These are phyloP conservation scores for Aurelia aurita DNA, from an alignment of 30 jellyfish, hydroid and myxozoan species.

Conservation along the genomic window DNA sequence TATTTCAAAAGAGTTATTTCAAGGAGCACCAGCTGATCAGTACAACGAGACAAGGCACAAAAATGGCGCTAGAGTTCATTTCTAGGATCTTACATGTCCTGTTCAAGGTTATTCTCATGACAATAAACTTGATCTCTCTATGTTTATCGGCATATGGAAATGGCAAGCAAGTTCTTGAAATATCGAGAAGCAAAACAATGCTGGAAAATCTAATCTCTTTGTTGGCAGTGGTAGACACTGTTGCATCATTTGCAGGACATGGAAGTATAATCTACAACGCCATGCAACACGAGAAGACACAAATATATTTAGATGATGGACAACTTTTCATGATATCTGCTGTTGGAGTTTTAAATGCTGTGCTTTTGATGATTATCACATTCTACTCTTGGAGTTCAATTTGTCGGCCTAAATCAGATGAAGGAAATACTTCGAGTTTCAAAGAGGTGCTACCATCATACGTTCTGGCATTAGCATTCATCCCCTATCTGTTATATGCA, in stretches of 20 bases:
- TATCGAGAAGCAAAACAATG: not conserved
- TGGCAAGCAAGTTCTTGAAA: not conserved
- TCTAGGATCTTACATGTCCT: not conserved
- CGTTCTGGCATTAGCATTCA: not conserved
- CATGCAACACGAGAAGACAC: not conserved
- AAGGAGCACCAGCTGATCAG: no score
- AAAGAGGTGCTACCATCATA: no score
- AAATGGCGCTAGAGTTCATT: no score
- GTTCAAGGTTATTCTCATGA: not conserved
- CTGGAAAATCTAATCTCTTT: constrained; percentile 13
- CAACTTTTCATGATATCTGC: not conserved
- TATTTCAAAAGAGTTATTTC: no score
- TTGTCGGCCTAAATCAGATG: no score
- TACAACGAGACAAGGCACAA: no score
- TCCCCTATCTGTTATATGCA: not conserved
- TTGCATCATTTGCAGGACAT: constrained; percentile 18
- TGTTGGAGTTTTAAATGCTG: not conserved
- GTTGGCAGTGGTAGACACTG: not conserved
- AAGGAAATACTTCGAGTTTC: no score
- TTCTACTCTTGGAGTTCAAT: no score
- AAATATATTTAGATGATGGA: no score
- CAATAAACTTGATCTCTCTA: not conserved
- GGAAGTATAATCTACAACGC: not conserved
- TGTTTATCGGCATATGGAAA: constrained; percentile 4
- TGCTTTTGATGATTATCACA: no score